These are phyloP conservation scores for Chrysotoxum bicinctum DNA, from an alignment of 2,888 invertebrate genomes.

Conservation along the genomic window DNA sequence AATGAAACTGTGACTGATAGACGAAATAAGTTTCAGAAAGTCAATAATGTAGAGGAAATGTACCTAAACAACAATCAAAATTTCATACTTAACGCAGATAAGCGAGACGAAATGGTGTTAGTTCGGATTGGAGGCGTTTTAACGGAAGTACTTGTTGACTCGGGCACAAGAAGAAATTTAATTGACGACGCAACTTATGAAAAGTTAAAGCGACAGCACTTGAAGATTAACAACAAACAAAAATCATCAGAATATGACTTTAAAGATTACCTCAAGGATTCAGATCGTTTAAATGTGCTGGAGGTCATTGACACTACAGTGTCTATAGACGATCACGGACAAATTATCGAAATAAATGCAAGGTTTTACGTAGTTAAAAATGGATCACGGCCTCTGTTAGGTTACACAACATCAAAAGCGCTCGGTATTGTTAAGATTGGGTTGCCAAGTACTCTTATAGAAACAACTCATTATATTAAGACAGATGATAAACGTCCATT, in stretches of 20 bases:
- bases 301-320: not conserved
- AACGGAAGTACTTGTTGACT: too few species aligned
- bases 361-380: not conserved
- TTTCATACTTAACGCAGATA: too few species aligned
- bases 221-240: not conserved
- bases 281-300: not conserved
- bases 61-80: too few species aligned
- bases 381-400: not conserved
- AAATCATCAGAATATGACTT: not conserved
- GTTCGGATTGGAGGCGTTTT: too few species aligned
- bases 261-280: too few species aligned
- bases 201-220: not conserved
- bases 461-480: not conserved
- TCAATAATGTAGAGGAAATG: too few species aligned
- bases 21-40: too few species aligned
- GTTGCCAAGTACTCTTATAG: not conserved
- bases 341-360: not conserved
- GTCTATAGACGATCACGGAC: not conserved
- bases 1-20: too few species aligned
- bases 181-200: too few species aligned
- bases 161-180: too few species aligned
- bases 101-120: too few species aligned
- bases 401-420: not conserved
- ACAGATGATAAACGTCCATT: not conserved
- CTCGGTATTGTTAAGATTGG: not conserved